Percentiles rank a stretch among this genome's conserved stretches.
phyloP scores from a whole-genome alignment of 2,888 invertebrate genomes.

The Agriopis leucophaearia region DNA sequence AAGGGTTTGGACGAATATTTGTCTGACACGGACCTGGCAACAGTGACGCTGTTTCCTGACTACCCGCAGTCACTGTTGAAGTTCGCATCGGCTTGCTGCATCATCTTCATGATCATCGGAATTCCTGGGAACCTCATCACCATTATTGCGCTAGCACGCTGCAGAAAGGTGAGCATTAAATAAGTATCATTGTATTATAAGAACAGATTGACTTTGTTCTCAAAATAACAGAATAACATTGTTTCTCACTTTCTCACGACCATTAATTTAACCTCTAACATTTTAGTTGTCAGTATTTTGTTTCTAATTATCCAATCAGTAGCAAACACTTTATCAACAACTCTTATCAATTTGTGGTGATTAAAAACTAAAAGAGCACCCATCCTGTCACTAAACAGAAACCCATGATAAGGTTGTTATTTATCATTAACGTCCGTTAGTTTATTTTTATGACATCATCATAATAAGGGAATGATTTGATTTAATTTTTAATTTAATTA shows the following conservation, averaged over 20 bases:
- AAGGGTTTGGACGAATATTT: slow-evolving; percentile 58
- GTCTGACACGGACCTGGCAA: slow-evolving; percentile 65
- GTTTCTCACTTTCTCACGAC: slow-evolving; percentile 1
- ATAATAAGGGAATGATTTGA: background rate
- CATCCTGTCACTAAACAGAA: slow-evolving; percentile 17
- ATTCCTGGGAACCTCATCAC: slow-evolving; percentile 93
- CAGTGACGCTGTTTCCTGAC: slow-evolving; percentile 86
- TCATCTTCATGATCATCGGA: slow-evolving; percentile 91
- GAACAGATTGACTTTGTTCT: background rate
- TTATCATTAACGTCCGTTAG: slow-evolving; percentile 33
- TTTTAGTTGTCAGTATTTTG: background rate
- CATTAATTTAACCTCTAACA: background rate
- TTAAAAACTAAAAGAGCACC: slow-evolving; percentile 18
- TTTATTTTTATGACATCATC: slow-evolving; percentile 21
- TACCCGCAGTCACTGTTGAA: slow-evolving; percentile 89
- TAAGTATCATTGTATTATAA: background rate
- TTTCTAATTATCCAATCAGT: slow-evolving; percentile 17
- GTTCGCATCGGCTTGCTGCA: slow-evolving; percentile 90
- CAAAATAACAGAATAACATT: background rate
- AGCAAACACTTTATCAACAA: slow-evolving; percentile 4
- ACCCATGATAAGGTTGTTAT: slow-evolving; percentile 17
- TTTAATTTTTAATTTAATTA: no score
- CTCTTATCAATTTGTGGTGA: slow-evolving; percentile 18
- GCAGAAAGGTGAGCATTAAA: slow-evolving; percentile 89
- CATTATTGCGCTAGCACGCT: slow-evolving; percentile 90